Evolutionary conservation across 1,140 invertebrate species (phyloP).

Genomic region (Ctenoplectra terminalis): DNA sequence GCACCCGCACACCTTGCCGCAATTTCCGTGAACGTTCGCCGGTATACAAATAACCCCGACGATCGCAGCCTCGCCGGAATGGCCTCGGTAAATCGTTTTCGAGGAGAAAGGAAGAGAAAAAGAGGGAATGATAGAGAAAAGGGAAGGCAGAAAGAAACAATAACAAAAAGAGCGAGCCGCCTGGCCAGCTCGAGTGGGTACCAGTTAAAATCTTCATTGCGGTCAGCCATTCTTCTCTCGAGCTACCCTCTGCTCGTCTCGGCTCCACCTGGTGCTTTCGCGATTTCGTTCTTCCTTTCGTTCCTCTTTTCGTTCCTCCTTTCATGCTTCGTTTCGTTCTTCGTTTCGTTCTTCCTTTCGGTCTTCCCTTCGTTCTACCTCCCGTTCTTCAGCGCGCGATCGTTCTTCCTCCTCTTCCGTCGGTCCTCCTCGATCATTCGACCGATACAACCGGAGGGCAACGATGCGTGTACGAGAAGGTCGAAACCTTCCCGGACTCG

Average conservation of each 20-base stretch:
- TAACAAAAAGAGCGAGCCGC: conserved; percentile 59
- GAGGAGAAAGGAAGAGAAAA: conserved; percentile 28
- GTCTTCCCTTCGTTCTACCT: conserved; percentile 2
- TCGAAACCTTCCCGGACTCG: conserved; percentile 56
- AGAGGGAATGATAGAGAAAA: conserved; percentile 20
- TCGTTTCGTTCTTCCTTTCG: conserved; percentile 22
- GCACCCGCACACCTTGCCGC: conserved; percentile 5
- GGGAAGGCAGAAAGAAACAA: conserved; percentile 55
- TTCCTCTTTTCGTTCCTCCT: conserved; percentile 39
- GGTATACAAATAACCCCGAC: conserved; percentile 44
- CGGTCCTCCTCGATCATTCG: conserved; percentile 56
- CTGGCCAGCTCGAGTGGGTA: conserved; percentile 65
- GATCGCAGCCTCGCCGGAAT: conserved; percentile 28
- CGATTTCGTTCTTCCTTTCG: conserved; percentile 30
- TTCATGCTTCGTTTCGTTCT: conserved; percentile 28
- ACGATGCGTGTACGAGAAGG: conserved; percentile 65
- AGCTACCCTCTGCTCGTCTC: conserved; percentile 48
- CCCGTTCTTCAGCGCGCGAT: no score
- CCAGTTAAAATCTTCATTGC: conserved; percentile 81
- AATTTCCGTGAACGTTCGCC: conserved; percentile 46
- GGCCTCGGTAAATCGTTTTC: conserved; percentile 71
- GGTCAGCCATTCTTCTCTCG: conserved; percentile 78
- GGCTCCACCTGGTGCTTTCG: conserved; percentile 59
- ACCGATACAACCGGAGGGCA: conserved; percentile 77
- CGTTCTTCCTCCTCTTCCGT: conserved; percentile 33